phyloP scores from a whole-genome alignment of 2,113 vertebrate genomes.

The Mustelus asterias region DNA sequence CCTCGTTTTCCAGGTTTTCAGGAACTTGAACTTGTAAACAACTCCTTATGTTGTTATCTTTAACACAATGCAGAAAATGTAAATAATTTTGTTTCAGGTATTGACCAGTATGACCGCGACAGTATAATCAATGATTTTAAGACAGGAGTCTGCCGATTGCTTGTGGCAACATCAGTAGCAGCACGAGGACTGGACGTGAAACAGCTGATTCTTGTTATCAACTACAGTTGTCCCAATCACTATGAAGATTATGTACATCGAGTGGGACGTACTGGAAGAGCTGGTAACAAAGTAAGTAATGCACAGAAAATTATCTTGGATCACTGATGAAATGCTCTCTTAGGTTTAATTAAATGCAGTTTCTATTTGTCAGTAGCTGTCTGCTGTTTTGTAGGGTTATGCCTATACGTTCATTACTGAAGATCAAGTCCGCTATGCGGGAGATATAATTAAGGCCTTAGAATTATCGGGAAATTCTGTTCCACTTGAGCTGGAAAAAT shows the following conservation, averaged over 20 bases:
- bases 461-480: slow-evolving; percentile 81
- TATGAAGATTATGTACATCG: slow-evolving; percentile 98
- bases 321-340: neutral
- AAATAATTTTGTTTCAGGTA: slow-evolving; percentile 59
- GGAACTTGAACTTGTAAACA: neutral
- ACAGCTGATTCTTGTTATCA: slow-evolving; percentile 89
- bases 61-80: neutral
- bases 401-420: slow-evolving; percentile 96
- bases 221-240: slow-evolving; percentile 96
- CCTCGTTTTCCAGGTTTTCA: neutral
- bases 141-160: slow-evolving; percentile 85
- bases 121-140: slow-evolving; percentile 99
- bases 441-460: slow-evolving; percentile 94
- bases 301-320: neutral
- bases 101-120: slow-evolving; percentile 96
- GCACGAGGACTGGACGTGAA: slow-evolving; percentile 94
- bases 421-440: slow-evolving; percentile 86
- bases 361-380: slow-evolving; percentile 1
- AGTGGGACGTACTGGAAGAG: slow-evolving; percentile 87
- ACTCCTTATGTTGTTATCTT: neutral
- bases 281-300: slow-evolving; percentile 85
- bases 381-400: slow-evolving; percentile 64
- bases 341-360: slow-evolving; percentile 1
- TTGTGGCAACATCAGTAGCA: slow-evolving; percentile 94
- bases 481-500: slow-evolving; percentile 81